Percentiles rank a stretch among this genome's conserved stretches.
Conservation (phyloP, 2,113 vertebrate species). For the Antigone vipio region DNA sequence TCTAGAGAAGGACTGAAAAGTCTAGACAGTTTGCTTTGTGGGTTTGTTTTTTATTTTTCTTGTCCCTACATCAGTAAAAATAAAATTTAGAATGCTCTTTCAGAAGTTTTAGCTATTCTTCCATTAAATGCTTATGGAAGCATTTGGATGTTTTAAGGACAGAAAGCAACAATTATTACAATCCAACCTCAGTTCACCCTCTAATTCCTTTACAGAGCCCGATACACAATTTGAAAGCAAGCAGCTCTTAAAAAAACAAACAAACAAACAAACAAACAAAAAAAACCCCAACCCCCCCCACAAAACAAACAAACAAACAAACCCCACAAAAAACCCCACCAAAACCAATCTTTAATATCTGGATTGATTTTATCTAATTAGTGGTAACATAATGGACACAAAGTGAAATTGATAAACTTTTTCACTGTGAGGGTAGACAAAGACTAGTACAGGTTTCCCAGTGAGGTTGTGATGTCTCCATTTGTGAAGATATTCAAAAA, state of each 20-base stretch:
- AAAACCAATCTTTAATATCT: background rate
- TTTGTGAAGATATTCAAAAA: background rate
- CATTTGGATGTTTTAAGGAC: background rate
- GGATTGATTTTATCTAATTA: background rate
- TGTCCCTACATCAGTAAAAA: background rate
- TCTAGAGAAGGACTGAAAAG: background rate
- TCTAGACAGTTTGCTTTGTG: background rate
- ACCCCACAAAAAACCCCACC: fast-evolving
- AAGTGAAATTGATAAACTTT: background rate
- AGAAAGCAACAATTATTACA: background rate
- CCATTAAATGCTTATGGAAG: background rate
- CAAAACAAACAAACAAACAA: too few species aligned
- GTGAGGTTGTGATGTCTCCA: background rate
- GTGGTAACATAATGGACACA: background rate
- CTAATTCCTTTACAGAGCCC: background rate
- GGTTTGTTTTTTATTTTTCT: background rate
- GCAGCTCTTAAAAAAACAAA: background rate
- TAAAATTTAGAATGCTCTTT: background rate
- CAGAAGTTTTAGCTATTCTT: background rate
- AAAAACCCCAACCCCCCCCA: too few species aligned
- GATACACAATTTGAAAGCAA: background rate
- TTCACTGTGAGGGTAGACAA: background rate
- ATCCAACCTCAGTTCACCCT: background rate
- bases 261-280: background rate
- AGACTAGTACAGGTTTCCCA: background rate